Base-by-base conservation (phyloP, 2,113 vertebrate genomes). In the Acanthisitta chloris region DNA sequence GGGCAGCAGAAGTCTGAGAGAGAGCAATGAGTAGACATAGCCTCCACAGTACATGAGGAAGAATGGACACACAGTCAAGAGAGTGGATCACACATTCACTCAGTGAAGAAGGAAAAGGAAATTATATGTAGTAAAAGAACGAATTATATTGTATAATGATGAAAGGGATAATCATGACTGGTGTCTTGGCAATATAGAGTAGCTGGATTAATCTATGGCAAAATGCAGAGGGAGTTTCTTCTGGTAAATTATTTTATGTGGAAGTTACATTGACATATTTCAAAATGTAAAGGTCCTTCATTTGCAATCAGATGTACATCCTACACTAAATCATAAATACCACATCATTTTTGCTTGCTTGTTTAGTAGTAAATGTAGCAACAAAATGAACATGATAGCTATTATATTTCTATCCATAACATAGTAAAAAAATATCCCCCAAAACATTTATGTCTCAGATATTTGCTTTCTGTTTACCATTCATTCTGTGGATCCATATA, bases 1-100 rank as follows among this genome's bases (percentile, higher is more conserved):
- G 28, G 72, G 12, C 1, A 77, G 12, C 29, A 86, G 31, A 31
- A 55, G 12, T 14, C 45, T 24, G 11, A 81, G 42, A 80, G 66
- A 4, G 18, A 86, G 3, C 5, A 14, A 26, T 17, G 14, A 14
- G 8, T 58, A 36, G 46, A 42, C 4, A 7, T 1, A 74, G 3
- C 6, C 24, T 72, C 31, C 29, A 34, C 15, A 34, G 23, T 26
- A 14, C 8, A 5, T 0, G 2, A 12, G 17, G 26, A 62, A 70
- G 29, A 70, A 57, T 9, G 16, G 43, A 13, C 24, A 76, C 16
- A 57, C 1, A 49, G 17, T 16, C 21, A 81, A 81, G 17, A 81
- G 4, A 1, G 14, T 38, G 76, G 6, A 51, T 29, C 29, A 64
- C 33, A 46, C 14, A 69, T 77, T n/a, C 15, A 25, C 10, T 24